Conservation (phyloP, 2,113 vertebrate genomes). For the Engraulis encrasicolus region DNA sequence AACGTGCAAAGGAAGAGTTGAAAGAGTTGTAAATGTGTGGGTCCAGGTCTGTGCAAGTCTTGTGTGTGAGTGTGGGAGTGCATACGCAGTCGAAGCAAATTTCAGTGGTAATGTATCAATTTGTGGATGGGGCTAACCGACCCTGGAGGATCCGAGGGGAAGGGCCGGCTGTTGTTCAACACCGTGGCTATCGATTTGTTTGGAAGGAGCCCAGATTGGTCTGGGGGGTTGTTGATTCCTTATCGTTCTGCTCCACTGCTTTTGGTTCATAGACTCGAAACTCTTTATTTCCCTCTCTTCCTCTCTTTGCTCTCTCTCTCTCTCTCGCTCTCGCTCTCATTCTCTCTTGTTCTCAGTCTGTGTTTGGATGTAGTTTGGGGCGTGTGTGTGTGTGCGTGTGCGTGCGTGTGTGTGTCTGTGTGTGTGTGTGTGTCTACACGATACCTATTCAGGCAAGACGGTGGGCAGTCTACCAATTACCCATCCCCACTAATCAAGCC, state of each 20-base stretch:
- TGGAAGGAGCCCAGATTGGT: not conserved
- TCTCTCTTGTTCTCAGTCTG: no score
- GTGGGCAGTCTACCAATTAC: not conserved
- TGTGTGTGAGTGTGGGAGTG: not conserved
- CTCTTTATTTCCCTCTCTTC: no score
- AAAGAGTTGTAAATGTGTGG: not conserved
- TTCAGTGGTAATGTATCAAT: not conserved
- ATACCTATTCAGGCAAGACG: not conserved
- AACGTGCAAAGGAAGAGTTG: no score
- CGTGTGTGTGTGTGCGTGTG: not conserved
- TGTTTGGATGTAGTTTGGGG: no score
- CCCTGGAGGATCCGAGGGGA: not conserved
- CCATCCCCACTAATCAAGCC: not conserved
- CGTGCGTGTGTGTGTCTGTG: not conserved
- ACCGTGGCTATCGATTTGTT: not conserved
- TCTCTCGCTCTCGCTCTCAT: no score
- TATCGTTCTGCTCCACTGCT: not conserved
- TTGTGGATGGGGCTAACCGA: not conserved
- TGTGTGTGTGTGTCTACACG: no score
- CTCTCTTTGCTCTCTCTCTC: no score
- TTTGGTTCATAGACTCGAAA: conserved; percentile 34
- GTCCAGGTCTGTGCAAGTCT: not conserved
- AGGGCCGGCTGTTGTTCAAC: not conserved
- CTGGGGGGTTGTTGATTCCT: not conserved
- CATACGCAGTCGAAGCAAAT: not conserved